Base-by-base conservation (phyloP, 1,140 invertebrate genomes). In the Drosophila pachea region DNA sequence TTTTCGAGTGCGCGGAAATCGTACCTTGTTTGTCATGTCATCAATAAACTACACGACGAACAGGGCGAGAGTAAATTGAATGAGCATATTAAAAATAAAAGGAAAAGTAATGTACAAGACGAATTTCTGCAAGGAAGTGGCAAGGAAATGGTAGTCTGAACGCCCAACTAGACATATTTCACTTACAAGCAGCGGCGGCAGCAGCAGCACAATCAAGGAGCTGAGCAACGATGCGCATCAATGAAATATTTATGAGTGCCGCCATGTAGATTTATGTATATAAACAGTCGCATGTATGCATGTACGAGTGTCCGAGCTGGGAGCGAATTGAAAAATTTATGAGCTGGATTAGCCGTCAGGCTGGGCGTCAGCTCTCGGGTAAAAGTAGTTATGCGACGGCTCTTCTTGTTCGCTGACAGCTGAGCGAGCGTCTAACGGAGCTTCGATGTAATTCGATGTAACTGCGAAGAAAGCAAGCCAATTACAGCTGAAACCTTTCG, bases 1-100 rank as follows among this genome's bases (percentile, higher is more conserved):
- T 70, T 74, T 70, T 62, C 29, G 11, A 65, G 65, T 61, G 58
- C 43, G 54, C 64, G 74, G 68, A 86, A 77, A 86, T 86, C 74
- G 82, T 86, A 86, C 65, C 82, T 86, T 86, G 77, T 86, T 86
- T 86, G 81, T 81, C 82, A 86, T 86, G 81, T 86, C 81, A 86
- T 86, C 82, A 86, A 86, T 86, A 86, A 84, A 73, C 68, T 73
- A 69, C 68, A 73, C 65, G 66, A 69, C 54, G 40, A 78, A 42
- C 49, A 43, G 43, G 49, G 36, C 14, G 49, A 56, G 49, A 69
- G 79, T 66, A 79, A 84, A 86, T 84, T 84, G 79, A 86, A 84
- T 86, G 73, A 79, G 69, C 73, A 84, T 84, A 84, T 86, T 86
- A 79, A 84, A 86, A 58, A 69, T 56, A 73, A 79, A 70, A 73